Evolutionary conservation across 2,113 vertebrate species (phyloP), one percentile per base, ranked within the genome.

Genomic region (Tichodroma muraria): DNA sequence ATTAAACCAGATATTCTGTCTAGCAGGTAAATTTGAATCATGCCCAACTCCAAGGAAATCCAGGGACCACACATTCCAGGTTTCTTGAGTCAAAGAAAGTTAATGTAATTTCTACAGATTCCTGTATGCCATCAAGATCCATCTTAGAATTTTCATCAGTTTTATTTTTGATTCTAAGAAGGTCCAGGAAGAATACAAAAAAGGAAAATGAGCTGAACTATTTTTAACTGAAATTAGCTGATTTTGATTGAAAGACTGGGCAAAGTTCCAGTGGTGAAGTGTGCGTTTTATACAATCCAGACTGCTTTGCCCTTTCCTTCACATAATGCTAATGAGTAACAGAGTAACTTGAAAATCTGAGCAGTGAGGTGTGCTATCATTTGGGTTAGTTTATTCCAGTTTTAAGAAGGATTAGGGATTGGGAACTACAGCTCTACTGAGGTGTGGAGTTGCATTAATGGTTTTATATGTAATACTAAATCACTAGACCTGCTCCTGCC

Each of bases 401-500:
- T 57, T 95, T 91, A 80, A 85, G 50, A 76, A 89, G 79, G 85
- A 93, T 96, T 93, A 95, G 0, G 0, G 85, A 64, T 40, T 70
- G 64, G 89, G 56, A 93, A 80, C 79, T 91, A 30, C 52, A 80
- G 68, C 24, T 83, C 75, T 85, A 0, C 88, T 91, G 82, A 93
- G 57, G 56, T 90, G 79, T 83, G 87, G 47, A 88, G 47, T 9
- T 71, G 94, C 93, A 95, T 93, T 94, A 91, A 91, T 80, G 56
- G 27, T 64, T 94, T 91, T 45, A 56, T 47, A 37, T 20, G 31
- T 33, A 83, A 90, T 49, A 63, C 27, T 83, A 80, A 90, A 91
- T 94, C 60, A 82, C 71, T 78, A 77, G 68, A 77, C 35, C 33
- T 20, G 24, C 30, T 79, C 50, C 71, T 52, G 44, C 5, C 14